Base-by-base conservation (phyloP, 2,888 invertebrate genomes). In the Volucella inanis region DNA sequence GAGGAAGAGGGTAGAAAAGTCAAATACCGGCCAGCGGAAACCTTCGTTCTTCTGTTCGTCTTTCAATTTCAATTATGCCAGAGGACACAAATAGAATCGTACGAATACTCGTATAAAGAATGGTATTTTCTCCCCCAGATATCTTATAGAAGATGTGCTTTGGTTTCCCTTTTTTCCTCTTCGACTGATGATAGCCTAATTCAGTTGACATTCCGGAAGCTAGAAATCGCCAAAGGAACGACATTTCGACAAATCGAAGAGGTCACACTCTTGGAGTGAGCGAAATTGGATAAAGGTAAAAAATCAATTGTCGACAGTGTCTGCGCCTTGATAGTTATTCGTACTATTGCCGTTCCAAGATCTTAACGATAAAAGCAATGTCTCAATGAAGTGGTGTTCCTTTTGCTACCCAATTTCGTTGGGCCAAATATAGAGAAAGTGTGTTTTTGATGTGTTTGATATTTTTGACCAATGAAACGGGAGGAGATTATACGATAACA, bases 281-380 rank as follows among this genome's bases (percentile, higher is more conserved):
- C 54, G 39, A 47, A 62, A 61, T 55, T 18, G 31, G 50, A 78
- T 65, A 65, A 67, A 70, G 75, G 70, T 64, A 65, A 43, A 68
- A 77, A 76, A 76, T 75, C 84, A 80, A 84, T 84, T 80, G 75
- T 70, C 74, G 57, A 75, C 79, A 79, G 75, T 80, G 74, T 70
- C 57, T 70, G 41, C 31, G 68, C 45, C 50, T 70, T 71, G 31
- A 6, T 31, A 31, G 31, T 6, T 31, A 31, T 31, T 31, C 31
- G 54, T 39, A 47, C 52, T 57, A 61, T 74, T 75, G 70, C 18
- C 71, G 59, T 68, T 75, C 50, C 43, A 52, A 43, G 49, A 57
- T 49, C 11, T 39, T 22, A 14, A 39, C n/a, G 50, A n/a, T 54
- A 57, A 64, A 75, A 75, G 70, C 52, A 79, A 76, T 80, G 52